phyloP scores from a whole-genome alignment of 2,888 invertebrate genomes.

The Hypena proboscidalis region DNA sequence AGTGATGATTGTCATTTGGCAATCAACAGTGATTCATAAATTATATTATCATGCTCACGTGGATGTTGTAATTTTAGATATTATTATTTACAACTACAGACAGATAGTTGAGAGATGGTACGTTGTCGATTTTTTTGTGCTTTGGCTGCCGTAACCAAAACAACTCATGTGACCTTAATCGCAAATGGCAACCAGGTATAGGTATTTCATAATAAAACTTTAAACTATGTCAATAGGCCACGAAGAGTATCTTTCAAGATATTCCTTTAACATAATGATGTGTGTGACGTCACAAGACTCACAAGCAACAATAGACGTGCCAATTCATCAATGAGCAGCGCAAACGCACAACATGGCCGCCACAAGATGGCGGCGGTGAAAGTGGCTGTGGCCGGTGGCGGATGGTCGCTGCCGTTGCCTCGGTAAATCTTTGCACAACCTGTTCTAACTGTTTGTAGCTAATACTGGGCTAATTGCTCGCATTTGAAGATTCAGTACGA shows the following conservation, averaged over 20 bases:
- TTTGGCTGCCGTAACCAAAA: too few species aligned
- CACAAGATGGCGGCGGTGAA: constrained; percentile 80
- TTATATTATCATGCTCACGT: too few species aligned
- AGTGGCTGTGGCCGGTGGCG: constrained; percentile 74
- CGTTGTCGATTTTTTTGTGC: too few species aligned
- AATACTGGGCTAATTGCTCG: constrained; percentile 45
- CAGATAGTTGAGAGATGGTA: too few species aligned
- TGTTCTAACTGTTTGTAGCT: constrained; percentile 49
- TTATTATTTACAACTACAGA: too few species aligned
- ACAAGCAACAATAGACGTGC: constrained; percentile 64
- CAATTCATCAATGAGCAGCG: constrained; percentile 66
- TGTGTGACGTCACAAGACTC: constrained; percentile 53
- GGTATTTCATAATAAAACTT: constrained; percentile 18
- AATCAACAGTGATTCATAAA: too few species aligned
- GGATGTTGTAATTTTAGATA: too few species aligned
- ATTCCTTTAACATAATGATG: constrained; percentile 40
- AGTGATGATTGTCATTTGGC: too few species aligned
- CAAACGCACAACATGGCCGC: constrained; percentile 62
- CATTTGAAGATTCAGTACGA: constrained; percentile 33
- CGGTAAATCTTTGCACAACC: constrained; percentile 58
- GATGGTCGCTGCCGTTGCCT: constrained; percentile 51
- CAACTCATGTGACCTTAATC: not conserved
- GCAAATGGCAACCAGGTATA: not conserved
- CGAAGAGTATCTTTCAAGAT: constrained; percentile 19
- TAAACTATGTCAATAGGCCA: constrained; percentile 10